Evolutionary conservation across 2,113 vertebrate species (phyloP), one percentile per base, ranked within the genome.

Genomic region (Bubo bubo): DNA sequence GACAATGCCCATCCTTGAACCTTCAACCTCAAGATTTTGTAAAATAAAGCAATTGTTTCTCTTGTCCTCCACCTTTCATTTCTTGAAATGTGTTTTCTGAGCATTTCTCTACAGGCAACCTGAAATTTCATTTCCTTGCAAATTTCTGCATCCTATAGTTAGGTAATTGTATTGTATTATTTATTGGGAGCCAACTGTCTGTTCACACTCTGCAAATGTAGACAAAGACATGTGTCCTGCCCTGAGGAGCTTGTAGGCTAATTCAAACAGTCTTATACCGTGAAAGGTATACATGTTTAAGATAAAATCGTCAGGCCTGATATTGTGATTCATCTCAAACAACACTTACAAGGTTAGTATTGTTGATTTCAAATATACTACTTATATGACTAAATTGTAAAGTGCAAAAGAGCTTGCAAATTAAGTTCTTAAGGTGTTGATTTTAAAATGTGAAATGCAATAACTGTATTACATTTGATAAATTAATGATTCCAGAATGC

Each of bases 41-140:
- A 27, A 82, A 82, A 53, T 52, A 58, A 70, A 83, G 60, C 53
- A 56, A 41, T 66, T 84, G n/a, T 64, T 95, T 95, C 58, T 49
- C 16, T 93, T 35, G 23, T 91, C 85, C 71, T 73, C 58, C 9
- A 76, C 45, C 35, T 94, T 95, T 92, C 47, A 64, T 79, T 87
- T 67, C 52, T 72, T 72, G 30, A 91, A 75, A 76, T 41, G 28
- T 84, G 10, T 94, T 95, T 95, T 97, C 73, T 68, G 49, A 89
- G 17, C 17, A 10, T 79, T 79, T 96, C 49, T 94, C 76, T 91
- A 94, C 68, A 88, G 86, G 67, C 73, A 92, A 81, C 30, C 7
- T 70, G 76, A 93, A 95, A 91, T 89, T 89, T 95, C 73, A 91
- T 93, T 91, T 95, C 68, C 84, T 87, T 92, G 70, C 28, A 95